phyloP scores from a whole-genome alignment of 2,113 vertebrate genomes.

The Aegotheles bennettii region DNA sequence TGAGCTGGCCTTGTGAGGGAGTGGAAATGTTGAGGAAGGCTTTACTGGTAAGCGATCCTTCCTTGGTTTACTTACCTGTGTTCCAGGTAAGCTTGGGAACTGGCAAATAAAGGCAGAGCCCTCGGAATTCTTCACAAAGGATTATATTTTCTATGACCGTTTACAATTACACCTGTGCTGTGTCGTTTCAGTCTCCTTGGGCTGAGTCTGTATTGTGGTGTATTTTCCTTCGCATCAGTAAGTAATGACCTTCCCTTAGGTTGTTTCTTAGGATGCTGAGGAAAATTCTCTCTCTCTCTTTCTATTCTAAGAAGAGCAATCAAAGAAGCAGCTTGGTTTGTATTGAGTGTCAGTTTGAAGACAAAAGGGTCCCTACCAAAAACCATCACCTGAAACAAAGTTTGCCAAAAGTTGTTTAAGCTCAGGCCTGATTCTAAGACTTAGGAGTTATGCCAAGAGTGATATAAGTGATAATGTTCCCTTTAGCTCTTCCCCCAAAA shows the following conservation, averaged over 20 bases:
- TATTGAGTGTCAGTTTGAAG: not conserved
- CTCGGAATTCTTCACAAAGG: slow-evolving; percentile 42
- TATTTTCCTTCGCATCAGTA: not conserved
- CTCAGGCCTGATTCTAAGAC: not conserved
- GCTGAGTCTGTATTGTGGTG: not conserved
- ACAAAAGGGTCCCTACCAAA: not conserved
- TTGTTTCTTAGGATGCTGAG: not conserved
- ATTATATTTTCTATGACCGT: slow-evolving; percentile 10
- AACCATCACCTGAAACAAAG: not conserved
- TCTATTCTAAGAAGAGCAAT: not conserved
- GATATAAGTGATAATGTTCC: not conserved
- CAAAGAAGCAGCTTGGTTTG: not conserved
- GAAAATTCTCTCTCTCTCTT: not conserved
- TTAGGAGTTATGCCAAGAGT: not conserved
- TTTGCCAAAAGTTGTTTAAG: not conserved
- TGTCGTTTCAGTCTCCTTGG: slow-evolving; percentile 36
- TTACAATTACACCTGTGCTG: slow-evolving; percentile 39
- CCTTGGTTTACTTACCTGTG: slow-evolving; percentile 32
- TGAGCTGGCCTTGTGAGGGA: not conserved
- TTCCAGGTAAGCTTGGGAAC: slow-evolving; percentile 51
- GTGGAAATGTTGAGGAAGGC: not conserved
- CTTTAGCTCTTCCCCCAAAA: not conserved
- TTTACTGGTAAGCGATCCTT: slow-evolving; percentile 47
- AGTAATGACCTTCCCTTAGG: slow-evolving; percentile 18
- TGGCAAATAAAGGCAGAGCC: not conserved